phyloP scores from a whole-genome alignment of 2,797 vertebrate species.

The Spinus olivaceus region DNA sequence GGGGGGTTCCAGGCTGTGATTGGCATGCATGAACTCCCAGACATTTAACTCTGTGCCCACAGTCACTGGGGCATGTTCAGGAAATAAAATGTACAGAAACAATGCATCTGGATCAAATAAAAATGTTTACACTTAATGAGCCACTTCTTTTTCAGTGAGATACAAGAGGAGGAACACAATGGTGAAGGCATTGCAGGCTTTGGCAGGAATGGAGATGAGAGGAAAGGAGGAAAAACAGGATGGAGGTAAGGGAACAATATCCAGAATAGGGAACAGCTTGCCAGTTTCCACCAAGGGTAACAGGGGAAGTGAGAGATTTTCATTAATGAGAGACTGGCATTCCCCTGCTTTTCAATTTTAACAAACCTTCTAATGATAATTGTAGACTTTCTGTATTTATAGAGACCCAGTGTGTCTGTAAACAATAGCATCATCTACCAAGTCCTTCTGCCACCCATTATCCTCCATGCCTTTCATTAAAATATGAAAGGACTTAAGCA shows the following conservation, averaged over 20 bases:
- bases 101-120: constrained; percentile 15
- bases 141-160: background rate
- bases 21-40: background rate
- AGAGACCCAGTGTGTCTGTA: background rate
- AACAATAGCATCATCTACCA: constrained; percentile 39
- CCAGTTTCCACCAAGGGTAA: constrained; percentile 33
- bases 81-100: constrained; percentile 25
- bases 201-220: constrained; percentile 54
- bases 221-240: constrained; percentile 27
- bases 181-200: constrained; percentile 20
- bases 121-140: background rate
- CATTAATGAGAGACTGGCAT: constrained; percentile 13
- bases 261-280: background rate
- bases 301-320: background rate
- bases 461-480: constrained; percentile 16
- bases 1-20: background rate
- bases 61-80: background rate
- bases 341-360: constrained; percentile 56
- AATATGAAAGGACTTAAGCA: constrained; percentile 35
- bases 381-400: constrained; percentile 62
- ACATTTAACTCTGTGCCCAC: background rate
- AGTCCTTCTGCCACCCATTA: constrained; percentile 15
- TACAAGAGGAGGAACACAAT: background rate
- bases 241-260: constrained; percentile 4
- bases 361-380: constrained; percentile 72